These are phyloP conservation scores for Venustaconcha ellipsiformis DNA, from an alignment of 1,140 invertebrate species.

Conservation along the genomic window DNA sequence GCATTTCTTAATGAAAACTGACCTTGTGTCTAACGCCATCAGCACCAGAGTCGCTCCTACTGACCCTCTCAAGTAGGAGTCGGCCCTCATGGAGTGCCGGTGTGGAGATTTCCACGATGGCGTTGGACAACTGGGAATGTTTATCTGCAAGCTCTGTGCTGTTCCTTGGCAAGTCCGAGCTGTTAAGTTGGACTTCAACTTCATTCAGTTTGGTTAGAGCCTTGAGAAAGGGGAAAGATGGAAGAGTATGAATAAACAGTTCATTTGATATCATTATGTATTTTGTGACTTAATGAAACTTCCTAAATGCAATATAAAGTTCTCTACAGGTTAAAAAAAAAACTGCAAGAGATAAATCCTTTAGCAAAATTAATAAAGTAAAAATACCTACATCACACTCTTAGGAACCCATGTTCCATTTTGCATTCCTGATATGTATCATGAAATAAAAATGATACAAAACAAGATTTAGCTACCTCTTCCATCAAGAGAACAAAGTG, in stretches of 20 bases:
- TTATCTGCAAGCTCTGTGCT: slow-evolving; percentile 77
- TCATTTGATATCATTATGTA: no score
- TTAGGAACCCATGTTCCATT: no score
- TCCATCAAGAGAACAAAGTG: no score
- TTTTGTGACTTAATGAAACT: no score
- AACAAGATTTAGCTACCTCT: no score
- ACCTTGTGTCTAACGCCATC: slow-evolving; percentile 73
- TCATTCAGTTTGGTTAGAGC: slow-evolving; percentile 82
- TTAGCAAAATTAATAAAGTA: no score
- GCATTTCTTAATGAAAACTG: slow-evolving; percentile 13
- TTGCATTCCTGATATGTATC: no score
- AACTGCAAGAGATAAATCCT: no score
- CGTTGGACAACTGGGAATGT: slow-evolving; percentile 75
- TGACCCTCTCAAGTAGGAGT: slow-evolving; percentile 79
- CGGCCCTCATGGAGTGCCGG: slow-evolving; percentile 79
- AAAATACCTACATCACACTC: no score
- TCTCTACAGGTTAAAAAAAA: no score
- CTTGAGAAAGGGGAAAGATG: slow-evolving; percentile 64
- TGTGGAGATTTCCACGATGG: slow-evolving; percentile 77
- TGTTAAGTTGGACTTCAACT: slow-evolving; percentile 81
- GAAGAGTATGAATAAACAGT: neutral
- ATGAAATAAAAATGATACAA: no score
- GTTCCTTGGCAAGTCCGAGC: slow-evolving; percentile 73
- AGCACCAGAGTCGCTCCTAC: slow-evolving; percentile 76
- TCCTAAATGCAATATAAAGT: no score